phyloP scores from a whole-genome alignment of 2,113 vertebrate genomes.

The Aspiorhynchus laticeps region DNA sequence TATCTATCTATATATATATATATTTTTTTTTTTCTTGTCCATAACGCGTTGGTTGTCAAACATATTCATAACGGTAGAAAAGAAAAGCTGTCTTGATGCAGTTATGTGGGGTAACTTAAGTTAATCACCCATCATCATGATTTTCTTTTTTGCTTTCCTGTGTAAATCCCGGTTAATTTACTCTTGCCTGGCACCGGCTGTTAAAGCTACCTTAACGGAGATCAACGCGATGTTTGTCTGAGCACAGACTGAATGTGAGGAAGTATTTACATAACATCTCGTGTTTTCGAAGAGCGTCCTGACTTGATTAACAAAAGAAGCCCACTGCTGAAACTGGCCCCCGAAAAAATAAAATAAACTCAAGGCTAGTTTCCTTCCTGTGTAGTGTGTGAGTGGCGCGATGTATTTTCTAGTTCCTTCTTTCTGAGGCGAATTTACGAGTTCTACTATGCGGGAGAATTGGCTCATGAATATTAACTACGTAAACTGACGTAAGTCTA shows the following conservation, averaged over 20 bases:
- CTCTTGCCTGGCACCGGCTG: neutral
- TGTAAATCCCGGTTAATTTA: neutral
- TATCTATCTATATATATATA: too few species aligned
- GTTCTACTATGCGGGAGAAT: neutral
- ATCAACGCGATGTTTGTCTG: neutral
- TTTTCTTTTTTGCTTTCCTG: neutral
- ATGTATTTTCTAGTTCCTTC: constrained; percentile 51
- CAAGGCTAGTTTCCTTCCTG: constrained; percentile 39
- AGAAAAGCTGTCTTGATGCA: neutral
- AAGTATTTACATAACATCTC: neutral
- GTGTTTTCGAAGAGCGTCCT: neutral
- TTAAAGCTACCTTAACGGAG: neutral
- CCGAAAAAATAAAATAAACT: neutral
- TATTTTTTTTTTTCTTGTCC: neutral
- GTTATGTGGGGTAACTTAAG: too few species aligned
- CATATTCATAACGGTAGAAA: neutral
- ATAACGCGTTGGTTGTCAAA: neutral
- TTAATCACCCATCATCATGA: neutral
- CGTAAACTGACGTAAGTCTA: neutral
- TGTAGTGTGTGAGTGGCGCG: neutral
- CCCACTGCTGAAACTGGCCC: neutral
- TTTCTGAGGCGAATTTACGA: neutral
- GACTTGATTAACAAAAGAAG: constrained; percentile 14
- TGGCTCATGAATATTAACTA: neutral
- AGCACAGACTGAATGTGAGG: neutral